Evolutionary conservation across 2,888 invertebrate genomes (phyloP), one percentile per base, ranked within the genome.

Genomic region (Hydroisotoma schaefferi): DNA sequence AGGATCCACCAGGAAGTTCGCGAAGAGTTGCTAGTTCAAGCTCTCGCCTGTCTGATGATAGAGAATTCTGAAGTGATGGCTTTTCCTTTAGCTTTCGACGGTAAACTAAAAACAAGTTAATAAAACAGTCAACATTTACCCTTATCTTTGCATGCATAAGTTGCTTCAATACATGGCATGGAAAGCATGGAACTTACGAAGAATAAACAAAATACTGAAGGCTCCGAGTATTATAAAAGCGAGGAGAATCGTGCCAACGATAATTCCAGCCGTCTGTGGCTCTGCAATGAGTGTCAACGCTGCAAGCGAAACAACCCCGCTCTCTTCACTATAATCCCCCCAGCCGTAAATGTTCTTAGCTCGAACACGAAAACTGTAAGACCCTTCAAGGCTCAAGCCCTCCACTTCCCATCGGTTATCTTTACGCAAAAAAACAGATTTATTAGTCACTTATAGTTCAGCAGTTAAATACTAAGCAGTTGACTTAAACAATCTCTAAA

Each of bases 281-380:
- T 81, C 81, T 0, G 81, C 80, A 33, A 80, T 72, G 73, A 81
- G 72, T 67, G 80, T 80, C 68, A 76, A 78, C 73, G 78, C 78
- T 1, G 78, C 77, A n/a, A 82, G 74, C 74, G 83, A 82, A 71
- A 85, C 82, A 33, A 83, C 80, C 28, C 81, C 81, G 69, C 87
- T 89, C 58, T 75, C 74, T 67, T 81, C 78, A 67, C 90, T 92
- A 76, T 85, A 85, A 18, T 84, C 81, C 61, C 93, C 88, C 85
- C 88, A 90, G 23, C 94, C 94, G 76, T 87, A 85, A 2, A 81
- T 79, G 77, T 94, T 94, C 59, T 81, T 80, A 0, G 93, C 91
- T 63, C 86, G 83, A 49, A 90, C 90, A 10, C 88, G 82, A 75
- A 90, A 90, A 55, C 82, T 79, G 71, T 87, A 86, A 51, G 83